Conservation (phyloP, 2,888 invertebrate genomes). For the Tortricodes alternella region DNA sequence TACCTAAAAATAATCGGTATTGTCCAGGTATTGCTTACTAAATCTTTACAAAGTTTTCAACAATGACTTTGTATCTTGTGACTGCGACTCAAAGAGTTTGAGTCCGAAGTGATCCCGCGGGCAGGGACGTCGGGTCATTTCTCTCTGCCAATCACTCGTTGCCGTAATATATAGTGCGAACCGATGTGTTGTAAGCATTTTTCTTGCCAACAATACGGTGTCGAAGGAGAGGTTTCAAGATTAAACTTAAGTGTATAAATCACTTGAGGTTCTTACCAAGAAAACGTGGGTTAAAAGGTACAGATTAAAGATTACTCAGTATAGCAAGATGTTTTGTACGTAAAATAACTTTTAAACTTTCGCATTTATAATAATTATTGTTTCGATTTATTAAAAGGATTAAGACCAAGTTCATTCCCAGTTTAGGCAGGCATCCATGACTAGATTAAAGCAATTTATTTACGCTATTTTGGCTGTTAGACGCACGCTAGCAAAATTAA, state of each 20-base stretch:
- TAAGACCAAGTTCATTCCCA: too few species aligned
- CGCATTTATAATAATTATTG: too few species aligned
- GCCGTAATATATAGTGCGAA: conserved; percentile 19
- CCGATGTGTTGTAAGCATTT: conserved; percentile 24
- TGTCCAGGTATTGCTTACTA: conserved; percentile 8
- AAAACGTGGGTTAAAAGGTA: not conserved
- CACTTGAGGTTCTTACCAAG: not conserved
- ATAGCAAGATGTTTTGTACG: too few species aligned
- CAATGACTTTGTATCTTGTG: conserved; percentile 4
- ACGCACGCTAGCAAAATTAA: too few species aligned
- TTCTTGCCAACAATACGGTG: conserved; percentile 5
- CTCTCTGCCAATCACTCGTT: conserved; percentile 27
- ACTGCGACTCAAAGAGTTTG: conserved; percentile 16
- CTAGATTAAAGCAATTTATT: too few species aligned
- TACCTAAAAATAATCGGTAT: conserved; percentile 2
- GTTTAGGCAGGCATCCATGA: too few species aligned
- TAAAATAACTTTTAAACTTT: too few species aligned
- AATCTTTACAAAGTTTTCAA: conserved; percentile 1
- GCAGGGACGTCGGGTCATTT: conserved; percentile 13
- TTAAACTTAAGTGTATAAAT: conserved; percentile 9
- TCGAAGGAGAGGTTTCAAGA: not conserved
- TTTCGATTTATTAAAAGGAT: too few species aligned
- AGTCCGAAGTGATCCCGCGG: not conserved
- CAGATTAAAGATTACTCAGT: too few species aligned
- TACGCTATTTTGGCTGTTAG: too few species aligned